These are phyloP conservation scores for Cyphomyrus plagiostoma DNA, from an alignment of 2,113 vertebrate species.

Conservation along the genomic window DNA sequence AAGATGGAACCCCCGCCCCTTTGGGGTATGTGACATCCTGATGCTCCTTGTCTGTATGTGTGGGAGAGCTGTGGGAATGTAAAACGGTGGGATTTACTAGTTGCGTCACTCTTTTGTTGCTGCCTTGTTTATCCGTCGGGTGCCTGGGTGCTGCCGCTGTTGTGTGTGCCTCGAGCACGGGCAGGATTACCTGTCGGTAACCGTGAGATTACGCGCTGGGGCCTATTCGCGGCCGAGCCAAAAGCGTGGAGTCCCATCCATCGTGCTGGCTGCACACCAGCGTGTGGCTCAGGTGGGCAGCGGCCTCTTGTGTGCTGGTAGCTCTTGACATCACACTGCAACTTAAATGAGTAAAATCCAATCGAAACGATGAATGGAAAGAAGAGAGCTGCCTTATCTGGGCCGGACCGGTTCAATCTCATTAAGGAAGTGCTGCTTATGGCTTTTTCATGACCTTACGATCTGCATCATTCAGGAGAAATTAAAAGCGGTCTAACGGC, in stretches of 20 bases:
- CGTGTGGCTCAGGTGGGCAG: too few relatives aligned
- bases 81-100: background rate
- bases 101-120: background rate
- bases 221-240: background rate
- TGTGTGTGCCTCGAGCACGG: background rate
- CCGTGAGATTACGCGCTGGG: background rate
- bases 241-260: background rate
- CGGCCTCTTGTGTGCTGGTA: background rate
- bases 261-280: background rate
- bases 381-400: background rate
- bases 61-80: background rate
- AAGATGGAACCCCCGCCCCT: background rate
- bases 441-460: background rate
- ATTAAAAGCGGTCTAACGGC: background rate
- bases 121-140: background rate
- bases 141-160: background rate
- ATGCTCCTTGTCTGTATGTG: background rate
- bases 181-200: background rate
- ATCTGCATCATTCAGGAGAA: background rate
- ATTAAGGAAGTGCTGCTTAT: background rate
- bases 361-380: background rate
- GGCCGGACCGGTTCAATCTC: background rate
- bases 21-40: background rate
- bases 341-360: background rate
- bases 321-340: background rate